Evolutionary conservation across 2,888 invertebrate species (phyloP).

Genomic region (Falcaria lacertinaria): DNA sequence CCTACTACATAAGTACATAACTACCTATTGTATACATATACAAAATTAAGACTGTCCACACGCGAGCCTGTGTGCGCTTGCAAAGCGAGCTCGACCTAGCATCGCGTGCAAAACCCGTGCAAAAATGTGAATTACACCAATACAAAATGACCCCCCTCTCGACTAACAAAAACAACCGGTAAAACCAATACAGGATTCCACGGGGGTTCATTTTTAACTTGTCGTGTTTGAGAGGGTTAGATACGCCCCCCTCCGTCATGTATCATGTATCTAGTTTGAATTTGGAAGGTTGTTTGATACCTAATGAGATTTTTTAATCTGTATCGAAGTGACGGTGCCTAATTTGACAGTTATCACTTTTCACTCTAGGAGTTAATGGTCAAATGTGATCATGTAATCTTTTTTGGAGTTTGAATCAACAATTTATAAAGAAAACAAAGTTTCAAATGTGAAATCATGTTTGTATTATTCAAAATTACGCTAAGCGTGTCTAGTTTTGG

Average conservation of each 20-base stretch:
- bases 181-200: slow-evolving; percentile 38
- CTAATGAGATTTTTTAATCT: slow-evolving; percentile 2
- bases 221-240: slow-evolving; percentile 47
- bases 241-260: slow-evolving; percentile 58
- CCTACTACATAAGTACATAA: too few species aligned
- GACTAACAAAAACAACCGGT: slow-evolving; percentile 44
- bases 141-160: slow-evolving; percentile 48
- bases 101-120: slow-evolving; percentile 70
- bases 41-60: too few species aligned
- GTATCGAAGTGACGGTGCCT: neutral
- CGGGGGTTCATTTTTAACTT: slow-evolving; percentile 51
- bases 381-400: too few species aligned
- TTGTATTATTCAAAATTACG: too few species aligned
- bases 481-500: too few species aligned
- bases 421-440: too few species aligned
- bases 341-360: neutral
- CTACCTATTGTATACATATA: too few species aligned
- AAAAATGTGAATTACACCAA: slow-evolving; percentile 71
- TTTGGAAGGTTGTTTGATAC: slow-evolving; percentile 39
- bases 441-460: too few species aligned
- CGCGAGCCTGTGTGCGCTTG: slow-evolving; percentile 42
- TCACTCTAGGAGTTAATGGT: too few species aligned
- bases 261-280: slow-evolving; percentile 62
- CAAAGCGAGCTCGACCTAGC: slow-evolving; percentile 59
- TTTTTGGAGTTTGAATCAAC: too few species aligned